Percentiles rank a stretch among this genome's conserved stretches.
Evolutionary conservation across 92 coral and sea anemone species (phyloP).

Genomic region (Porites cylindrica): DNA sequence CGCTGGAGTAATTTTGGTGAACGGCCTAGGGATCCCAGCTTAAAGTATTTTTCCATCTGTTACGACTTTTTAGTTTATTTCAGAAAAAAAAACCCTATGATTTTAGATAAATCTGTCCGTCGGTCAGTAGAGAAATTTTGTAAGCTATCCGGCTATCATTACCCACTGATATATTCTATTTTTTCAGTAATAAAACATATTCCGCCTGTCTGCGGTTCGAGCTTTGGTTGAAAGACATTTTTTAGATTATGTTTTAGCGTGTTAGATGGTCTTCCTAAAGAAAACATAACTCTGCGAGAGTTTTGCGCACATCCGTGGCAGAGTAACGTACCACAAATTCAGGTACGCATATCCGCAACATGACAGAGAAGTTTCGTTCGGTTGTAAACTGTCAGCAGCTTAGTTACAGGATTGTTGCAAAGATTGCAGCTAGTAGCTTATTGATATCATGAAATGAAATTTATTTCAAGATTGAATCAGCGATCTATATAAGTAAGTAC

Average conservation of each 20-base stretch:
- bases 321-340: not conserved
- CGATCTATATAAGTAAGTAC: not conserved
- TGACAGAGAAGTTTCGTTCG: not conserved
- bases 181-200: not conserved
- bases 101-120: not conserved
- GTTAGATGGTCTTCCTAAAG: not conserved
- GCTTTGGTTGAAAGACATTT: not conserved
- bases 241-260: not conserved
- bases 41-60: slow-evolving; percentile 4
- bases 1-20: not conserved
- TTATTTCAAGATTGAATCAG: not conserved
- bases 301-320: slow-evolving; percentile 16
- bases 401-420: not conserved
- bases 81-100: not conserved
- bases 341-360: slow-evolving; percentile 26
- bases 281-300: not conserved
- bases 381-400: not conserved
- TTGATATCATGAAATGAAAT: not conserved
- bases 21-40: not conserved
- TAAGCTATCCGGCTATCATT: not conserved
- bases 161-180: not conserved
- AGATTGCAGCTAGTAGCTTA: not conserved
- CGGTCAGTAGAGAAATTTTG: not conserved
- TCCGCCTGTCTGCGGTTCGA: slow-evolving; percentile 30
- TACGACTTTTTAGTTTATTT: not conserved